A percentile compares a stretch with the other conserved stretches of the same genome.
Evolutionary conservation across 1,140 invertebrate species (phyloP).

Genomic region (Zaprionus taronus): DNA sequence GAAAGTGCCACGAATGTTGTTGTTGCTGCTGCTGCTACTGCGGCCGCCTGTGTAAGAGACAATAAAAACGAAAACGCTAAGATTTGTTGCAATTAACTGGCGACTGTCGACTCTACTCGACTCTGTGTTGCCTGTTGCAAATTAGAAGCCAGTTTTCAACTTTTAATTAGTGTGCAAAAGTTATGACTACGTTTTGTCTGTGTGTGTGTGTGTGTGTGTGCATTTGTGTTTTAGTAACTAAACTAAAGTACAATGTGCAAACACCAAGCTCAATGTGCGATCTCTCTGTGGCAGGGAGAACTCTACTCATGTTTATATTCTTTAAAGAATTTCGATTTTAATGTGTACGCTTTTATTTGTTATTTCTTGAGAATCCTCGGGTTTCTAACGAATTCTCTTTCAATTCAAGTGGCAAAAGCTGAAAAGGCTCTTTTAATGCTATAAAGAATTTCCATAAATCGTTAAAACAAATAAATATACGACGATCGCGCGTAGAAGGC

Average conservation of each 20-base stretch:
- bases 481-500: not conserved
- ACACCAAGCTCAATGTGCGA: not conserved
- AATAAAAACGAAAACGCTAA: conserved; percentile 27
- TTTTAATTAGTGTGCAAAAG: conserved; percentile 72
- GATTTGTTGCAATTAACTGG: conserved; percentile 55
- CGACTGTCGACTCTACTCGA: conserved; percentile 19
- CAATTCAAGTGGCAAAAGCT: not conserved
- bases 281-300: not conserved
- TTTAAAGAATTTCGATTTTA: not conserved
- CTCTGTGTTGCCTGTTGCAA: conserved; percentile 28
- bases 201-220: conserved; percentile 9
- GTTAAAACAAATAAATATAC: not conserved
- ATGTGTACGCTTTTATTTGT: not conserved
- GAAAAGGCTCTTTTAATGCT: not conserved
- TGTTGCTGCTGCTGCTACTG: conserved; percentile 14
- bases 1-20: conserved; percentile 50
- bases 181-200: conserved; percentile 44
- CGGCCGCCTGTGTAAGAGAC: conserved; percentile 53
- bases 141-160: conserved; percentile 60
- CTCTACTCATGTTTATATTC: not conserved
- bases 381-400: not conserved
- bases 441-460: not conserved
- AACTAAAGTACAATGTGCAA: not conserved
- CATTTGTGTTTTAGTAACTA: not conserved
- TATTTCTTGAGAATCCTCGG: not conserved